A percentile compares a stretch with the other conserved stretches of the same genome.
These are phyloP conservation scores for Musca domestica DNA, from an alignment of 1,140 invertebrate genomes.

Conservation along the genomic window DNA sequence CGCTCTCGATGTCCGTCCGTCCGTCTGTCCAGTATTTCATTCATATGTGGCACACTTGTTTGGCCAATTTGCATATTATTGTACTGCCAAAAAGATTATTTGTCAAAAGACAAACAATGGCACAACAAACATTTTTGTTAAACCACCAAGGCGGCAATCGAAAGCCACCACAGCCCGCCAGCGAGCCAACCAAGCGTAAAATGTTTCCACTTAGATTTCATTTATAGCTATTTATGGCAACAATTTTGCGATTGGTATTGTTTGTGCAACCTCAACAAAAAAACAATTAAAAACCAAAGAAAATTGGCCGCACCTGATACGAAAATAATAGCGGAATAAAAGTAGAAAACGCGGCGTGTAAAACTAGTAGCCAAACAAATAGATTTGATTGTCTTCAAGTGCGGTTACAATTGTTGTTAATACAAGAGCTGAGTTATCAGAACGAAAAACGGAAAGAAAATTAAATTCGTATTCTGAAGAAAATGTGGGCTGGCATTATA, in stretches of 20 bases:
- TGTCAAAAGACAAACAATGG: conserved; percentile 1
- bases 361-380: too few relatives aligned
- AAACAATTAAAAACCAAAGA: conserved; percentile 10
- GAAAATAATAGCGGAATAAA: neutral
- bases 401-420: too few relatives aligned
- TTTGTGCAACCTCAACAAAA: neutral
- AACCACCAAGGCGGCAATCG: neutral
- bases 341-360: neutral
- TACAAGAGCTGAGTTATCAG: too few relatives aligned
- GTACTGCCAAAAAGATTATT: conserved; percentile 12
- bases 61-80: conserved; percentile 16
- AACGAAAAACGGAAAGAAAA: too few relatives aligned
- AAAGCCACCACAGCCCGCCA: neutral
- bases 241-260: neutral
- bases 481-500: too few relatives aligned
- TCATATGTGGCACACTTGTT: conserved; percentile 14
- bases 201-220: too few relatives aligned
- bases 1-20: too few relatives aligned
- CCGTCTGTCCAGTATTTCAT: too few relatives aligned
- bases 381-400: too few relatives aligned
- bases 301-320: conserved; percentile 10
- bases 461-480: too few relatives aligned
- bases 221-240: too few relatives aligned
- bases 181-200: neutral
- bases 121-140: neutral